These are phyloP conservation scores for Melanophora roralis DNA, from an alignment of 2,888 invertebrate genomes.

Conservation along the genomic window DNA sequence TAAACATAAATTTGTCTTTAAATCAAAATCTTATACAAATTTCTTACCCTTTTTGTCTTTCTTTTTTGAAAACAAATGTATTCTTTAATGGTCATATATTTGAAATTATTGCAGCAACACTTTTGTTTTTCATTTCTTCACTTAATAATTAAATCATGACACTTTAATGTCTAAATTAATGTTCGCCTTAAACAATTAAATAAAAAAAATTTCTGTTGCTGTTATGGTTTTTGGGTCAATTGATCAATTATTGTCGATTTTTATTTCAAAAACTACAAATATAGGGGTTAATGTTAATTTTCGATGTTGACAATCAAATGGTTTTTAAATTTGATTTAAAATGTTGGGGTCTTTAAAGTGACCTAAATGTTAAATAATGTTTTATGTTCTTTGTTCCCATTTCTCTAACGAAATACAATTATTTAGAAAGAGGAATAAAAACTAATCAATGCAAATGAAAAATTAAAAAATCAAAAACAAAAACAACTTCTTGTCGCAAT, in stretches of 20 bases:
- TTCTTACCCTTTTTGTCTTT: not conserved
- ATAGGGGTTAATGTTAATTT: conserved; percentile 31
- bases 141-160: conserved; percentile 31
- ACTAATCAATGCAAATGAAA: no score
- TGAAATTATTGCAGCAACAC: not conserved
- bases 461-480: no score
- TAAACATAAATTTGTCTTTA: not conserved
- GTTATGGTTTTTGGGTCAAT: conserved; percentile 8
- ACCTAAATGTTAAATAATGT: not conserved
- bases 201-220: not conserved
- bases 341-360: not conserved
- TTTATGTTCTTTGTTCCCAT: no score
- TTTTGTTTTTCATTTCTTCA: not conserved
- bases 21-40: not conserved
- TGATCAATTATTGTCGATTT: not conserved
- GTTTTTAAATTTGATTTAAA: not conserved
- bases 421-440: not conserved
- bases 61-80: not conserved
- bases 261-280: conserved; percentile 1
- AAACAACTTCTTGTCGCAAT: no score
- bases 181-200: not conserved
- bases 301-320: conserved; percentile 24
- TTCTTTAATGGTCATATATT: not conserved
- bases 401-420: not conserved
- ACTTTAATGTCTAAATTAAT: conserved; percentile 27